Conservation (phyloP, 2,113 vertebrate species). For the Anser cygnoides region DNA sequence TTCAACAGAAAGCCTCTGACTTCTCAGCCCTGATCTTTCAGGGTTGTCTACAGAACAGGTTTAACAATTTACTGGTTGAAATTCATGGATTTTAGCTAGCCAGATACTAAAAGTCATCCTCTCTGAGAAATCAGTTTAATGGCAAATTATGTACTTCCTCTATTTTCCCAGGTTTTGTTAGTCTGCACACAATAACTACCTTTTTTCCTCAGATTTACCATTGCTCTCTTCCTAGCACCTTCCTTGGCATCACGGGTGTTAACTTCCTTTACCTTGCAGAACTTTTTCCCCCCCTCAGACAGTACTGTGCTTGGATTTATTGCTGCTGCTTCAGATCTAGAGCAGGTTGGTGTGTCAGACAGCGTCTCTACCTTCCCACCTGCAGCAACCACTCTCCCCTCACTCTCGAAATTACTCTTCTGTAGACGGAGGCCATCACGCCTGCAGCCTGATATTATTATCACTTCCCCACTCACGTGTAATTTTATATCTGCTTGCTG, state of each 20-base stretch:
- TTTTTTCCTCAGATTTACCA: background rate
- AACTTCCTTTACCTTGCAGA: background rate
- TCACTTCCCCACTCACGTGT: background rate
- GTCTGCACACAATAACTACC: background rate
- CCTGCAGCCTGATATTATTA: background rate
- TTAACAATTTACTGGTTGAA: background rate
- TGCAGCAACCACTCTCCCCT: background rate
- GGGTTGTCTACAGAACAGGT: background rate
- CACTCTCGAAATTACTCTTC: background rate
- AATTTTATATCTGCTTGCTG: background rate
- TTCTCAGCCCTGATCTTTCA: background rate
- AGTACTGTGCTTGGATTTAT: background rate
- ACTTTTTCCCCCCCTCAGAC: background rate
- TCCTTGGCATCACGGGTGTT: background rate
- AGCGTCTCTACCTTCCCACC: background rate
- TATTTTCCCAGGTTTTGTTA: background rate
- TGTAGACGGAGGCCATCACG: background rate
- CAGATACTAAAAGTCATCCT: background rate
- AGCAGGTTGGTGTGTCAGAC: accelerated
- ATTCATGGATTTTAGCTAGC: background rate
- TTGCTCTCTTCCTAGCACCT: background rate
- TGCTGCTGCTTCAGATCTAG: background rate
- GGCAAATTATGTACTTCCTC: background rate
- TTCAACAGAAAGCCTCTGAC: background rate
- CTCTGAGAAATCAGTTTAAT: background rate